Evolutionary conservation across 2,113 vertebrate genomes (phyloP), one percentile per base, ranked within the genome.

Genomic region (Columbina picui): DNA sequence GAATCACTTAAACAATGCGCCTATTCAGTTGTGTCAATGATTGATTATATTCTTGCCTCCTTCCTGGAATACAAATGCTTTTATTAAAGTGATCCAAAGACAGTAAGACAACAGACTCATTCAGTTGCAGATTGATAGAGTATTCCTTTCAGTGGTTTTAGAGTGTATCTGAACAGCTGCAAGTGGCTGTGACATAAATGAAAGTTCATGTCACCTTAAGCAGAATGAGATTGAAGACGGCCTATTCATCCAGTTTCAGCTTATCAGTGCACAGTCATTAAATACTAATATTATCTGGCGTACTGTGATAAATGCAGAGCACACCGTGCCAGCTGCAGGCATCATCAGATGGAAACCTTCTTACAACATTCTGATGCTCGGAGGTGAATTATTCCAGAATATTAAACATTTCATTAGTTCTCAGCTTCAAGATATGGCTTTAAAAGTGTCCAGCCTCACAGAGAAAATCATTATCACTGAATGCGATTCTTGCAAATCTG

Each of bases 21-120:
- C 92, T 96, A 95, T 97, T 97, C 88, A 88, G 94, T 94, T 97
- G 89, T 96, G 95, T 95, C 89, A 76, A 90, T 97, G 97, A 97
- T 98, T 97, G 97, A 98, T 97, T 97, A 82, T 91, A 67, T 95
- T 90, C 78, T 95, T 96, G 70, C 60, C 81, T 97, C 82, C 87
- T 96, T 97, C 69, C 91, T 95, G 94, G 91, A 96, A 96, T 96
- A 96, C 96, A 97, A 96, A 96, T 96, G 55, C 84, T 91, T 88
- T 89, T 75, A 61, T 95, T 95, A 96, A 95, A 97, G 82, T 79
- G 94, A 78, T 53, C 67, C 75, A 68, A 80, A 67, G 50, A 79
- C 83, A 91, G 87, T 84, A 95, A 97, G 91, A 96, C 94, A 97
- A 96, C 76, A 94, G 88, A 39, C 36, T 71, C 67, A 77, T 95